Evolutionary conservation across 2,888 invertebrate species (phyloP), one percentile per base, ranked within the genome.

Genomic region (Vannuccia rotundouncinata): DNA sequence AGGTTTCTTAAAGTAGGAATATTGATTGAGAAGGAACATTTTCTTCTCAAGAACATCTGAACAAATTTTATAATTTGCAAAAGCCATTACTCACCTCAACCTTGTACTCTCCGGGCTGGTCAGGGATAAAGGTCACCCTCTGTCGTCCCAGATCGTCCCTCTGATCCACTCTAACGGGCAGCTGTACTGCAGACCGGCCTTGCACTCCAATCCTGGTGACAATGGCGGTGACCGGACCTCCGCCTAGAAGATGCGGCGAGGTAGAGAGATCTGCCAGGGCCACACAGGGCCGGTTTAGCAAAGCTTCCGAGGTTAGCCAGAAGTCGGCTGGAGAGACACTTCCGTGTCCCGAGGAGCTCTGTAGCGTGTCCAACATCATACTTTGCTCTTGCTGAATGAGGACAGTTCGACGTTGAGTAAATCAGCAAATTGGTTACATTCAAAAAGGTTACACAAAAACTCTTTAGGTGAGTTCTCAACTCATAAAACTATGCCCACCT

Each of bases 341-440:
- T 22, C 30, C 75, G 31, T 29, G 29, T 28, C 31, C 29, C 27
- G 29, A 31, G 27, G 10, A 13, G 28, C 29, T 30, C 17, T 30
- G 31, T 13, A 5, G 17, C 28, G 29, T 75, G n/a, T 28, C 31
- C 31, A 31, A 27, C 22, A 22, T 0, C 29, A n/a, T 74, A 75
- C 17, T 31, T 13, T 25, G 73, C 29, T 82, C 84, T 82, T 85
- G 91, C 91, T 90, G 94, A 94, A 87, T 96, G 95, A 92, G 95
- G 94, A 82, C 96, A 96, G 84, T 95, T 92, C n/a, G n/a, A n/a
- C n/a, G n/a, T n/a, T n/a, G n/a, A n/a, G n/a, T n/a, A n/a, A n/a
- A n/a, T n/a, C n/a, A n/a, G n/a, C n/a, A n/a, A n/a, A n/a, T n/a
- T n/a, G n/a, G n/a, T n/a, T n/a, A n/a, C n/a, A n/a, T n/a, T n/a